Evolutionary conservation across 2,113 vertebrate species (phyloP).

Genomic region (Canis aureus): DNA sequence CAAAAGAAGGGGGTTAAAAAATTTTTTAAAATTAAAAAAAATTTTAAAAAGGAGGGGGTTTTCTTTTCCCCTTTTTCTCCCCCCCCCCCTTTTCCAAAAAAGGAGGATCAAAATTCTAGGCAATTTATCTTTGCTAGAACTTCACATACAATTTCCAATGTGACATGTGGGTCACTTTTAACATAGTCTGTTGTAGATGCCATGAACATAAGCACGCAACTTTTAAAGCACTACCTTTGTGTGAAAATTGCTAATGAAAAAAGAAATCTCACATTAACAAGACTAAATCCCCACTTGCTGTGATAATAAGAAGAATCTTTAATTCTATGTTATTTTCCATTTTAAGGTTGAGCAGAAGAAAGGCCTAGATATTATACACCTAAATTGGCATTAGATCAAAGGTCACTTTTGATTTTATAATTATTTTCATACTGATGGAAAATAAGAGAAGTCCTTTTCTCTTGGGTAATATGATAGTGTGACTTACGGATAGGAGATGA

Average conservation of each 20-base stretch:
- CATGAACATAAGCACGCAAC: background rate
- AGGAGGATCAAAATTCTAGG: background rate
- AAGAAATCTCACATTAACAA: background rate
- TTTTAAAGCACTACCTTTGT: background rate
- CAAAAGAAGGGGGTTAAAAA: background rate
- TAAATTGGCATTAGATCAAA: background rate
- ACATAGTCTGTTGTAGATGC: background rate
- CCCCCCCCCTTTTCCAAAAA: background rate
- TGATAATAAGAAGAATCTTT: background rate
- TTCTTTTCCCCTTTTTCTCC: background rate
- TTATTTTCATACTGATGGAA: background rate
- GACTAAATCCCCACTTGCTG: background rate
- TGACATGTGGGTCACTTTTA: background rate
- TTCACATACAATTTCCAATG: background rate
- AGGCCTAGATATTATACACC: background rate
- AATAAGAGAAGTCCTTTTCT: background rate
- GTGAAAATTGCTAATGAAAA: slow-evolving; percentile 37
- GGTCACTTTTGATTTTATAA: background rate
- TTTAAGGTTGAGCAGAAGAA: slow-evolving; percentile 6
- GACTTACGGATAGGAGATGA: background rate
- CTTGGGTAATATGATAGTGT: background rate
- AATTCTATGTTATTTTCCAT: slow-evolving; percentile 6
- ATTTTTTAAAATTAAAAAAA: no score
- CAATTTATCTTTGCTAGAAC: background rate
- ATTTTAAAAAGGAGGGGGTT: no score